Evolutionary conservation across 2,113 vertebrate genomes (phyloP).

Genomic region (Prinia subflava): DNA sequence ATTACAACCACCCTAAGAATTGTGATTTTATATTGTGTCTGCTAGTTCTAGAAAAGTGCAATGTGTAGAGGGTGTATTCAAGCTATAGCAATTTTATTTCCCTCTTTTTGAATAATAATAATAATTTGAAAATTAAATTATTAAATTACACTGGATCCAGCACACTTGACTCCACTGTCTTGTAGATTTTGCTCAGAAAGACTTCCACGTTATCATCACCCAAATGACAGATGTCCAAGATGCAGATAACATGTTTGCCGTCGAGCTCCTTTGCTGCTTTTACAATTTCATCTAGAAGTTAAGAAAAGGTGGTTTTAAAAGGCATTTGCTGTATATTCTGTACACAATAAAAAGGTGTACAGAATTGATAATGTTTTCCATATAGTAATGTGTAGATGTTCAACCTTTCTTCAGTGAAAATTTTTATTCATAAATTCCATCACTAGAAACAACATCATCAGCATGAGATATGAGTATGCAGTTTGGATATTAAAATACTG

Average conservation of each 20-base stretch:
- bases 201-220: conserved; percentile 81
- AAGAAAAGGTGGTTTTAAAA: conserved; percentile 12
- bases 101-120: neutral
- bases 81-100: conserved; percentile 4
- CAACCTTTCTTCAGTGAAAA: neutral
- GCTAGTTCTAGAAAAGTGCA: conserved; percentile 11
- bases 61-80: neutral
- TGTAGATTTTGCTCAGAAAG: conserved; percentile 83
- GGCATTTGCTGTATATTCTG: neutral
- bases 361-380: neutral
- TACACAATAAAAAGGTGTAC: neutral
- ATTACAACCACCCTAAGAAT: neutral
- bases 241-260: conserved; percentile 74
- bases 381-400: neutral
- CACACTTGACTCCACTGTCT: conserved; percentile 35
- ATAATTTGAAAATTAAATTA: conserved; percentile 5
- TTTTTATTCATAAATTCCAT: neutral
- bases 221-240: conserved; percentile 86
- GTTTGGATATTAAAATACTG: neutral
- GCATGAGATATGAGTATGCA: neutral
- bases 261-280: conserved; percentile 72
- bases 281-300: conserved; percentile 68
- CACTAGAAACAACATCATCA: neutral
- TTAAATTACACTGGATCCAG: conserved; percentile 11
- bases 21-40: neutral